Conservation (phyloP, 2,113 vertebrate species). For the Piaya cayana region DNA sequence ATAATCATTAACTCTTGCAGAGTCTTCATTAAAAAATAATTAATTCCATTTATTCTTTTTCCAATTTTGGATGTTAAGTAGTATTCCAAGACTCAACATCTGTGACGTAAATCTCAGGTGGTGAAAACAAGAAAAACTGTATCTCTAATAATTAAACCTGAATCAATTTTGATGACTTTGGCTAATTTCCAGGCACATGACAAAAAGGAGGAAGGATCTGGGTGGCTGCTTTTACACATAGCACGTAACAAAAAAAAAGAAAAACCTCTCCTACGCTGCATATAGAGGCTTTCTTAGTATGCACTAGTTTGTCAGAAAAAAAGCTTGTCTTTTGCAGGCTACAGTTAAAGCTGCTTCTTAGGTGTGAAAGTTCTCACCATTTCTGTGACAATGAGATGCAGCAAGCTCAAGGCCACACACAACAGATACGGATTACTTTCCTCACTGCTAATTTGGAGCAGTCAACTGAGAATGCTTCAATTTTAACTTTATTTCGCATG, state of each 20-base stretch:
- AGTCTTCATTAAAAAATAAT: background rate
- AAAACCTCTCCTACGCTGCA: background rate
- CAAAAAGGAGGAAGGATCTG: background rate
- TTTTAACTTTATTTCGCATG: background rate
- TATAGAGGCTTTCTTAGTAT: background rate
- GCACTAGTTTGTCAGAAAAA: background rate
- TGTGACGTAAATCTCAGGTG: background rate
- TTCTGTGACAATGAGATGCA: slow-evolving; percentile 7
- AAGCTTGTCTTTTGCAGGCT: background rate
- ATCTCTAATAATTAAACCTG: background rate
- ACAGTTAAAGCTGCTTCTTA: background rate
- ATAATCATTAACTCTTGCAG: background rate
- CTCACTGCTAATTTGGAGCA: background rate
- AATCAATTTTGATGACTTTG: background rate
- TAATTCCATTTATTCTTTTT: background rate
- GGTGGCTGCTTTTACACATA: background rate
- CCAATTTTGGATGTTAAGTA: background rate
- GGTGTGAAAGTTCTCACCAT: background rate
- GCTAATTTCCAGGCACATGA: background rate
- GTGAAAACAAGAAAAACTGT: background rate
- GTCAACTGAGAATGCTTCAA: background rate
- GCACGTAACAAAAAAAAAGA: background rate
- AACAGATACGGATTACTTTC: background rate
- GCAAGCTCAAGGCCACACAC: background rate
- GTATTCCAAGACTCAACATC: background rate